Evolutionary conservation across 2,797 vertebrate genomes (phyloP).

Genomic region (Hapalemur alaotrensis): DNA sequence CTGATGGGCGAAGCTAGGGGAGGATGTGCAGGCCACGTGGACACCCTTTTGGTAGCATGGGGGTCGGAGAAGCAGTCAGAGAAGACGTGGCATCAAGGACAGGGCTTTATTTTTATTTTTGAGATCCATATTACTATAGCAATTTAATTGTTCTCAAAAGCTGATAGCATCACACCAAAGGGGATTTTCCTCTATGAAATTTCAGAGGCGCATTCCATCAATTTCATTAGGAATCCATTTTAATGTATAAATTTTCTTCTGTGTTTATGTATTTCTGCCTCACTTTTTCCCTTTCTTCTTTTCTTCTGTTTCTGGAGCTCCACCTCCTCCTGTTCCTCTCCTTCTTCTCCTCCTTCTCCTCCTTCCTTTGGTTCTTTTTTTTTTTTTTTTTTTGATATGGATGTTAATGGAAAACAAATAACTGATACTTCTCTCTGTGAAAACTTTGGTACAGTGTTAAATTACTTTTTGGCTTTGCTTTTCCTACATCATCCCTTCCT

Average conservation of each 20-base stretch:
- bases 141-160: neutral
- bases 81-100: neutral
- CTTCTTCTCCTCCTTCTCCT: too few relatives aligned
- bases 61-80: neutral
- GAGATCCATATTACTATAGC: neutral
- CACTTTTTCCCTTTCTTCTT: neutral
- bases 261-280: neutral
- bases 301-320: neutral
- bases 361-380: too few relatives aligned
- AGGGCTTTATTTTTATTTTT: neutral
- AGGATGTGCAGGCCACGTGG: accelerated
- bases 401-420: neutral
- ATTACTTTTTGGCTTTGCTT: neutral
- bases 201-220: neutral
- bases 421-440: neutral
- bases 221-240: neutral
- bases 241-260: neutral
- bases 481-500: neutral
- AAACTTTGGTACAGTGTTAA: neutral
- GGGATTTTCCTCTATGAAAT: neutral
- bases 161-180: neutral
- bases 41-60: neutral
- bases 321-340: neutral
- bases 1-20: neutral
- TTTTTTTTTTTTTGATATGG: neutral